Base-by-base conservation (phyloP, 1,140 invertebrate genomes). In the Heliconius eleuchia region DNA sequence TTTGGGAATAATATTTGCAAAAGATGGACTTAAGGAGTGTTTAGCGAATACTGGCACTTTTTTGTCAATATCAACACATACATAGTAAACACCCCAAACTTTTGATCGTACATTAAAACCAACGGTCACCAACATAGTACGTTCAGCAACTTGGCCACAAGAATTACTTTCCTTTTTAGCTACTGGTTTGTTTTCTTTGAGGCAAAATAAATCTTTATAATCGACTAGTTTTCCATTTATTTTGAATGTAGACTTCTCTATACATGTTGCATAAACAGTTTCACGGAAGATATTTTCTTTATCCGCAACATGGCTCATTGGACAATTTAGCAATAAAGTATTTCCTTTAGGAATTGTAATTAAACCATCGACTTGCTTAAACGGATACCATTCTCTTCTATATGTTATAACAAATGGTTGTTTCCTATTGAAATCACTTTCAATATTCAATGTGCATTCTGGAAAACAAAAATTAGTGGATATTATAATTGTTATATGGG, bases 1-100 rank as follows among this genome's bases (percentile, higher is more conserved):
- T 77, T 84, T 80, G 13, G 76, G 55, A 78, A 71, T 50, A 39
- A 50, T 73, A 52, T 71, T 73, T 18, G 87, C 79, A 60, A 83
- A 73, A 57, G 72, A 74, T 52, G 39, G 74, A 75, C 76, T 78
- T 16, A 92, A 78, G 23, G 42, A 78, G 23, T 89, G 78, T 79
- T 88, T 88, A 1, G 87, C 77, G 81, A 88, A 93, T 50, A 91
- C 50, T 7, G 91, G 86, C 8, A 81, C 66, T 19, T 86, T 86
- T 13, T 78, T 77, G n/a, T 77, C 74, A 55, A 85, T 84, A 75
- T 92, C 85, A 4, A 89, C 84, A 77, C 93, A 94, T 19, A 93
- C 85, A 9, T 86, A 83, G 70, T 90, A 94, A 7, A 89, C 85
- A 71, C 79, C 55, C 37, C 87, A 19, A 77, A 91, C 89, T n/a